Conservation (phyloP, 2,888 invertebrate genomes). For the Morpho deidamia region DNA sequence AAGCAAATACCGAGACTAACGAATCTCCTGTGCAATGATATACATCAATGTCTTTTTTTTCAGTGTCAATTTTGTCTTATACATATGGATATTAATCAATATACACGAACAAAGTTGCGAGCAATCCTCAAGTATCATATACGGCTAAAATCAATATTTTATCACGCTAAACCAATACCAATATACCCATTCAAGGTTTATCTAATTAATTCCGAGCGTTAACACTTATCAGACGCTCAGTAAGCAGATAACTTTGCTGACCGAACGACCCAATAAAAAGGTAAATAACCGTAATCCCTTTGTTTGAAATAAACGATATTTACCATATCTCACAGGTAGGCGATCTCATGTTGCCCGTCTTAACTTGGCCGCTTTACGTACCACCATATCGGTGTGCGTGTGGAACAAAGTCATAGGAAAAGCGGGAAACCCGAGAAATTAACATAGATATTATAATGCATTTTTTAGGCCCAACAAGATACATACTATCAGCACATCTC, state of each 20-base stretch:
- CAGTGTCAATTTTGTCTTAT: too few relatives aligned
- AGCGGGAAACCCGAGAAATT: conserved; percentile 8
- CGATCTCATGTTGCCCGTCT: conserved; percentile 48
- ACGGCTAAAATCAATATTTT: background rate
- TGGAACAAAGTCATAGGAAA: conserved; percentile 27
- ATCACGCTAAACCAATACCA: background rate
- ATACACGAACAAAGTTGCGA: too few relatives aligned
- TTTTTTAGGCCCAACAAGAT: too few relatives aligned
- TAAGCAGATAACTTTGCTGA: conserved; percentile 19
- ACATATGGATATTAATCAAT: too few relatives aligned
- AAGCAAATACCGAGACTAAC: too few relatives aligned
- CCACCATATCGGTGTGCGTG: conserved; percentile 55
- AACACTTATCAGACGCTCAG: conserved; percentile 6
- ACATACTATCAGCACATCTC: too few relatives aligned
- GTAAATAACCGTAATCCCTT: conserved; percentile 51
- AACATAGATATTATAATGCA: too few relatives aligned
- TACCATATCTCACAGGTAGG: conserved; percentile 50
- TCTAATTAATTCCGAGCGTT: conserved; percentile 10
- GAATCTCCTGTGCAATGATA: too few relatives aligned
- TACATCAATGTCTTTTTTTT: too few relatives aligned
- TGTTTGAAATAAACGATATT: conserved; percentile 54
- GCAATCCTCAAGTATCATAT: too few relatives aligned
- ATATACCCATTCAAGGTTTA: conserved; percentile 1
- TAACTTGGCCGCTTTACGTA: conserved; percentile 47
- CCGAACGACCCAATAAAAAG: conserved; percentile 53